Evolutionary conservation across 1,140 invertebrate species (phyloP).

Genomic region (Proales similis): DNA sequence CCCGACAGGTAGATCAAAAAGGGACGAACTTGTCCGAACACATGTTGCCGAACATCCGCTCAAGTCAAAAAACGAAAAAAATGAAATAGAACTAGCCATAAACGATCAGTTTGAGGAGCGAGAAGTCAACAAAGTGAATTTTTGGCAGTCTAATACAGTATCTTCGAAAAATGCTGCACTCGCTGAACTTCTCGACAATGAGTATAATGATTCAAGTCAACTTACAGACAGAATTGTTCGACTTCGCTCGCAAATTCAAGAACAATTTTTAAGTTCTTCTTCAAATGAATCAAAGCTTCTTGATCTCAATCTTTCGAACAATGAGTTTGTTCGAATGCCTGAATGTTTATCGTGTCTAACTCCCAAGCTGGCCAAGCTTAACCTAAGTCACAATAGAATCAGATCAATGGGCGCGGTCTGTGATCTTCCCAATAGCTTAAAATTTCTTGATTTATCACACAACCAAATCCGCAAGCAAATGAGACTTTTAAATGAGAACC

Average conservation of each 20-base stretch:
- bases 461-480: constrained; percentile 66
- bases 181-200: constrained; percentile 14
- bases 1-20: constrained; percentile 53
- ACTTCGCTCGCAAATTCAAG: too few species aligned
- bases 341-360: constrained; percentile 78
- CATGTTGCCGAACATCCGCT: constrained; percentile 49
- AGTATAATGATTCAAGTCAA: background rate
- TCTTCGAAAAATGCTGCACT: background rate
- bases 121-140: constrained; percentile 10
- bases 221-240: too few species aligned
- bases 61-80: constrained; percentile 64
- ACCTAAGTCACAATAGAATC: constrained; percentile 75
- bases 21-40: background rate
- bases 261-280: too few species aligned
- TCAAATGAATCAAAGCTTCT: constrained; percentile 41
- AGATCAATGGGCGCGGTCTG: constrained; percentile 74
- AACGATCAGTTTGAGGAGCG: background rate
- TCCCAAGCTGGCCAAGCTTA: constrained; percentile 72
- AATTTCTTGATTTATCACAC: constrained; percentile 83
- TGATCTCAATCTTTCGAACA: constrained; percentile 78
- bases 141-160: constrained; percentile 22
- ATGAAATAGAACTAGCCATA: background rate
- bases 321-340: constrained; percentile 77
- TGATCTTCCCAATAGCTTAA: constrained; percentile 74
- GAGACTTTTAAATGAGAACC: background rate